phyloP scores from a whole-genome alignment of 2,888 invertebrate species.

The Drosophila sordidapex region DNA sequence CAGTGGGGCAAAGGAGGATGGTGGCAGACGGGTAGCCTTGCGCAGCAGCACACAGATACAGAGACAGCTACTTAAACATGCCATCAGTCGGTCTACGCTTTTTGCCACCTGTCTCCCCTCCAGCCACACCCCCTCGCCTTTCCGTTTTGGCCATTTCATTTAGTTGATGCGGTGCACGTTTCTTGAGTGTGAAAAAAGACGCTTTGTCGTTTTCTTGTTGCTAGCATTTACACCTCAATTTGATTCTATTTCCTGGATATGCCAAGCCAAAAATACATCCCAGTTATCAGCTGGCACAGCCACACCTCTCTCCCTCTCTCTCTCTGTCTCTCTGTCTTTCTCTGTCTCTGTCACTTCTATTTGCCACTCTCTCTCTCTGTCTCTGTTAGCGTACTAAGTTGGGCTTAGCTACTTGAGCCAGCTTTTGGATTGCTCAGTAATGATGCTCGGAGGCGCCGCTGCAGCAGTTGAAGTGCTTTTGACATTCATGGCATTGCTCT shows the following conservation, averaged over 20 bases:
- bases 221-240: constrained; percentile 81
- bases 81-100: constrained; percentile 50
- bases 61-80: constrained; percentile 73
- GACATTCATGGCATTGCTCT: constrained; percentile 52
- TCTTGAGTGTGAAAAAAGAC: constrained; percentile 23
- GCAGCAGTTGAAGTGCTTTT: constrained; percentile 46
- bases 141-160: constrained; percentile 47
- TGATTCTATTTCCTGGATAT: constrained; percentile 75
- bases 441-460: constrained; percentile 56
- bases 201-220: constrained; percentile 58
- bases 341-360: neutral
- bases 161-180: constrained; percentile 63
- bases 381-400: constrained; percentile 3
- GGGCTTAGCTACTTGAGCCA: constrained; percentile 60
- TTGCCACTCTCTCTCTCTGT: neutral
- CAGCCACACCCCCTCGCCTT: neutral
- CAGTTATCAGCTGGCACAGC: constrained; percentile 38
- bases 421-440: constrained; percentile 58
- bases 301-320: constrained; percentile 5
- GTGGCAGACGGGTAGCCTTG: neutral
- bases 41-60: constrained; percentile 47
- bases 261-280: constrained; percentile 39
- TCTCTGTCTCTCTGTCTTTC: neutral
- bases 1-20: neutral
- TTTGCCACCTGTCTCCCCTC: constrained; percentile 18